A percentile compares a stretch with the other conserved stretches of the same genome.
Evolutionary conservation across 2,888 invertebrate genomes (phyloP).

Genomic region (Ormyrus nitidulus): DNA sequence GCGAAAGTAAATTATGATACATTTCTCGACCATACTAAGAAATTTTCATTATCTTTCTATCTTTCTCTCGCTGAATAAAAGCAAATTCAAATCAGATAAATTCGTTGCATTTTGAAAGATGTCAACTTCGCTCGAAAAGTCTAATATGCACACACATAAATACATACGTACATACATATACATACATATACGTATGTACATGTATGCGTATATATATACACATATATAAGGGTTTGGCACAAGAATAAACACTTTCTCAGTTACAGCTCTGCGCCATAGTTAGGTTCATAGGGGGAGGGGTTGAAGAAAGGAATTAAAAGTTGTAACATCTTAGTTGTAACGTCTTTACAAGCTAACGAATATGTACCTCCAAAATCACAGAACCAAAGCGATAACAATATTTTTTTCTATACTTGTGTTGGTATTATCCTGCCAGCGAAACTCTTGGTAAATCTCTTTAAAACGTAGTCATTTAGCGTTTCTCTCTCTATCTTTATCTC

Average conservation of each 20-base stretch:
- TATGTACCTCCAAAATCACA: conserved; percentile 74
- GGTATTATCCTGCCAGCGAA: conserved; percentile 43
- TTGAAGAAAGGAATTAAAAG: conserved; percentile 69
- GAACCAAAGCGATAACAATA: conserved; percentile 71
- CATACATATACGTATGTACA: conserved; percentile 26
- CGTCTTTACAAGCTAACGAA: conserved; percentile 74
- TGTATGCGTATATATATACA: conserved; percentile 33
- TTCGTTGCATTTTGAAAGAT: conserved; percentile 56
- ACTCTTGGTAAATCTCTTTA: conserved; percentile 44
- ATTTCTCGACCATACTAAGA: conserved; percentile 31
- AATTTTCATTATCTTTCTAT: conserved; percentile 22
- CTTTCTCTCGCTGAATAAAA: conserved; percentile 27
- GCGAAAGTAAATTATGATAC: conserved; percentile 40
- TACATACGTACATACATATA: conserved; percentile 42
- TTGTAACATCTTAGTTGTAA: conserved; percentile 72
- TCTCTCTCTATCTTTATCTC: conserved; percentile 40
- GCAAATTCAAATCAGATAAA: conserved; percentile 42
- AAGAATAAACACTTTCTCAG: conserved; percentile 60
- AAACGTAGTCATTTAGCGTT: conserved; percentile 39
- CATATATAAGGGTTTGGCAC: conserved; percentile 56
- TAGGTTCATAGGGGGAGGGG: conserved; percentile 1
- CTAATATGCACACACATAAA: conserved; percentile 49
- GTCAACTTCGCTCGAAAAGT: conserved; percentile 37
- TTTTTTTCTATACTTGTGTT: conserved; percentile 46
- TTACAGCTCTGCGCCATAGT: conserved; percentile 56